Base-by-base conservation (phyloP, 1,140 invertebrate genomes). In the Venturia canescens region DNA sequence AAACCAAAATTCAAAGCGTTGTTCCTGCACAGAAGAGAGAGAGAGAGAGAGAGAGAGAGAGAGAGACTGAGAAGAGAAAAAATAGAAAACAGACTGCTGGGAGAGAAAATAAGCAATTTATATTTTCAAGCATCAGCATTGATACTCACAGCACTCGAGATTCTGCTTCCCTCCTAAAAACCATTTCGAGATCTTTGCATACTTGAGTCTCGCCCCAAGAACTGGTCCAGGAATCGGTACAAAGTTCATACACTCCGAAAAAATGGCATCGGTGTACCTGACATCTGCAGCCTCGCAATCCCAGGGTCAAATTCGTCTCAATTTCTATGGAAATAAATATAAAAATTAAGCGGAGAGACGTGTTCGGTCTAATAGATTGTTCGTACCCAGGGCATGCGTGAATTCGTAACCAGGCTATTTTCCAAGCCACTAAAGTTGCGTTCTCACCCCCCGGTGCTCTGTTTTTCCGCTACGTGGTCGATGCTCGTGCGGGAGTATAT, bases 321-420 rank as follows among this genome's bases (percentile, higher is more conserved):
- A 15, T 44, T 44, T 7, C 15, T 44, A 7, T 44, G 38, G 6
- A 44, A 7, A 44, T 57, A 57, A 16, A 18, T 57, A n/a, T 57
- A 57, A 4, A 57, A 4, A n/a, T 16, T 16, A 57, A 57, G 11
- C 6, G 53, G 16, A 1, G 23, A 26, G 23, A 23, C 3, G 27
- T 23, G 23, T 15, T 76, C 63, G 57, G 53, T 53, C 27, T 76
- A 29, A n/a, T 26, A 48, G 66, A 77, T 60, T 66, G 44, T 77
- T 66, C 27, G 75, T 77, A 66, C 13, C 75, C 29, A 66, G 34
- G 66, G 48, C 38, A 44, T 34, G 60, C 48, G 34, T 77, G 63
- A 50, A 77, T 60, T 31, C 66, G 60, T 77, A 77, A 77, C 31
- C 48, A 44, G 34, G 57, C 66, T 77, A 77, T 77, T 77, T 77